Conservation (phyloP, 2,797 vertebrate genomes). For the Sebastolobus altivelis region DNA sequence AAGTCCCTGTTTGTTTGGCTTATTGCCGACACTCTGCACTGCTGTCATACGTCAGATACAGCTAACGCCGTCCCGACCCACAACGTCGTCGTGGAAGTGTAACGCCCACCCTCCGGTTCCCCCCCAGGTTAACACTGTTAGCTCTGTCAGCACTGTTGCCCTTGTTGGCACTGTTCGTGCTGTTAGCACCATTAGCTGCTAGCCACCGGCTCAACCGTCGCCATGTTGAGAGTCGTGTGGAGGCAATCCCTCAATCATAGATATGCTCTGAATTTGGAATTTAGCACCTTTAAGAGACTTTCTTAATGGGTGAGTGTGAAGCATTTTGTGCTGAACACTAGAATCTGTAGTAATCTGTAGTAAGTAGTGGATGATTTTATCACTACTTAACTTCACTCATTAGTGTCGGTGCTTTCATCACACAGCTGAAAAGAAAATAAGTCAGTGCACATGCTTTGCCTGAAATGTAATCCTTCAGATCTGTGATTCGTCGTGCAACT, state of each 20-base stretch:
- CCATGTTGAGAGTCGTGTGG: not conserved
- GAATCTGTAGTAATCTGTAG: not conserved
- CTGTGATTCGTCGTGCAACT: not conserved
- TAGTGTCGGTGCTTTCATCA: not conserved
- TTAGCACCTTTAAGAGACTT: not conserved
- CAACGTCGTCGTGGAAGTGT: no score
- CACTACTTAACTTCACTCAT: not conserved
- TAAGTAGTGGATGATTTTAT: not conserved
- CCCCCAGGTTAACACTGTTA: no score
- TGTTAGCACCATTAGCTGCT: no score
- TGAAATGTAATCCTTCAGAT: not conserved
- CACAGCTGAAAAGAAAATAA: not conserved
- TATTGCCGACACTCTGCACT: no score
- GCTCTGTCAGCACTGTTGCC: no score
- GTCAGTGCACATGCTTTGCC: not conserved
- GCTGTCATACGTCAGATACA: no score
- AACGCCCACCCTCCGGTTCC: accelerated
- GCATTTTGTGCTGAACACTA: not conserved
- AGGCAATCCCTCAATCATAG: not conserved
- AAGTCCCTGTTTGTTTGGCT: no score
- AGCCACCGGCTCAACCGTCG: not conserved
- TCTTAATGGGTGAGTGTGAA: not conserved
- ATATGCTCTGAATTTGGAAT: no score
- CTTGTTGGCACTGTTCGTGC: accelerated
- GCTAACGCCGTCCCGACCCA: no score